These are phyloP conservation scores for Arbacia lixula DNA, from an alignment of 53 echinoderm and acorn worm species.

Conservation along the genomic window DNA sequence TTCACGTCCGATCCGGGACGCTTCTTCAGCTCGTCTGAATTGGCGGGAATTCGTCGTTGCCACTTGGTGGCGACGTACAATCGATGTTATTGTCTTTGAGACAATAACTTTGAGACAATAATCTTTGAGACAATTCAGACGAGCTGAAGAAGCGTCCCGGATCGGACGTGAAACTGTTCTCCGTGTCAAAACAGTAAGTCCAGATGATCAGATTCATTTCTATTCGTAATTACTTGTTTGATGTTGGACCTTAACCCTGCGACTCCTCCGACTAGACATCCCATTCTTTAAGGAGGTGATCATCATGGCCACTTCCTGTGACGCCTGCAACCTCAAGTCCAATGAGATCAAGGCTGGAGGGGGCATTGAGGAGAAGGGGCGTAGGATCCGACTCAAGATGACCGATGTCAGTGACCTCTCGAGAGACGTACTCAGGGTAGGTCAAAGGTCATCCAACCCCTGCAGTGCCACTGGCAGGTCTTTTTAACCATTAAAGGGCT, in stretches of 20 bases:
- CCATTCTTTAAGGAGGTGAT: conserved; percentile 95
- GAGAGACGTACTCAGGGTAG: conserved; percentile 92
- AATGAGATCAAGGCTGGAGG: conserved; percentile 88
- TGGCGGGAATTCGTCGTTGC: too few species aligned
- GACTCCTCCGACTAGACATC: conserved; percentile 66
- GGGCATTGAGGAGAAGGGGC: conserved; percentile 86
- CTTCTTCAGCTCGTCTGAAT: too few species aligned
- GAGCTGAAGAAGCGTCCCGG: too few species aligned
- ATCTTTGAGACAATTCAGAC: background rate
- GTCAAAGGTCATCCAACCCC: background rate
- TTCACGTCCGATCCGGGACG: too few species aligned
- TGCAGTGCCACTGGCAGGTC: background rate
- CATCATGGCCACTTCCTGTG: conserved; percentile 82
- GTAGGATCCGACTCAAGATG: conserved; percentile 70
- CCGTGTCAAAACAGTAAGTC: too few species aligned
- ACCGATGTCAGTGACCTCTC: conserved; percentile 90
- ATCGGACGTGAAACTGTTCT: too few species aligned
- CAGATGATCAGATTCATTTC: too few species aligned
- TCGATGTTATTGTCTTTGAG: too few species aligned
- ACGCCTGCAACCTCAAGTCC: conserved; percentile 74
- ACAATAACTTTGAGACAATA: too few species aligned
- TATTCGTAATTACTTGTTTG: background rate
- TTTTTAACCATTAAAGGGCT: too few species aligned
- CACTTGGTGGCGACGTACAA: too few species aligned
- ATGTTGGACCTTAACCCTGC: background rate